phyloP scores from a whole-genome alignment of 1,140 invertebrate species.

The Macrosteles quadrilineatus region DNA sequence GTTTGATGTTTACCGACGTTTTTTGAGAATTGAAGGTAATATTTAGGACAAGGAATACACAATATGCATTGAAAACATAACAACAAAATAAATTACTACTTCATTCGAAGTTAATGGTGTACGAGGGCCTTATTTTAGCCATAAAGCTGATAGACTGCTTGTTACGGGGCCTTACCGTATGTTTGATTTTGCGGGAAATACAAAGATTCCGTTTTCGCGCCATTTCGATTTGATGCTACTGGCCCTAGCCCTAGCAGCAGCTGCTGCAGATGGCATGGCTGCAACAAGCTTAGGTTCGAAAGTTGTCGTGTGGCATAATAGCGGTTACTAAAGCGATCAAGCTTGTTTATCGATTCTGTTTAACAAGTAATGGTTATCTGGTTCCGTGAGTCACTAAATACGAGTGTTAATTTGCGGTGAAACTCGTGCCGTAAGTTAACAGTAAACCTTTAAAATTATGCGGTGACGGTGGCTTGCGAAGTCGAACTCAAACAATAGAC shows the following conservation, averaged over 20 bases:
- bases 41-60: too few species aligned
- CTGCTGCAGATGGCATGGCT: slow-evolving; percentile 28
- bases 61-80: too few species aligned
- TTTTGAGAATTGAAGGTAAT: too few species aligned
- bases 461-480: slow-evolving; percentile 27
- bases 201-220: slow-evolving; percentile 29
- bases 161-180: slow-evolving; percentile 15
- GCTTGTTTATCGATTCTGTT: too few species aligned
- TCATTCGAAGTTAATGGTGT: too few species aligned
- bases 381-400: too few species aligned
- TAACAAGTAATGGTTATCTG: too few species aligned
- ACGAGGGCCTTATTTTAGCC: too few species aligned
- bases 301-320: slow-evolving; percentile 17
- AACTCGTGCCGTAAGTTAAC: background rate
- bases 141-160: background rate
- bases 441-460: slow-evolving; percentile 16
- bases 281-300: slow-evolving; percentile 17
- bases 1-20: too few species aligned
- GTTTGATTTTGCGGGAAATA: slow-evolving; percentile 31
- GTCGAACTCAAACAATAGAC: slow-evolving; percentile 28
- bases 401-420: background rate
- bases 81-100: too few species aligned
- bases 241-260: background rate
- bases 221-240: slow-evolving; percentile 29
- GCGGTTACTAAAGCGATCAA: background rate